A percentile compares a stretch with the other conserved stretches of the same genome.
Conservation (phyloP, 2,797 vertebrate species). For the Ctenopoma multispine region DNA sequence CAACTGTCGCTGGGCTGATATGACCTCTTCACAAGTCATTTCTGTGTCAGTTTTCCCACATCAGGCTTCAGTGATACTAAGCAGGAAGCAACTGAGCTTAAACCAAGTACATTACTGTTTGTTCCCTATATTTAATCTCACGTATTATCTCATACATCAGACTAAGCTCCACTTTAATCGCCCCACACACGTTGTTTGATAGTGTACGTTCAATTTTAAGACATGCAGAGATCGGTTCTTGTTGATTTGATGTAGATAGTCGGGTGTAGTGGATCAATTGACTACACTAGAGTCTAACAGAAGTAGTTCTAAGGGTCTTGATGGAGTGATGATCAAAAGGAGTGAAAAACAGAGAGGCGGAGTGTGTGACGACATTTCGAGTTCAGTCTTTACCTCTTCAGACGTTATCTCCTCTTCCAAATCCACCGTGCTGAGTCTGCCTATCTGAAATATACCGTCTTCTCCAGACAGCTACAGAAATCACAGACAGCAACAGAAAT, state of each 20-base stretch:
- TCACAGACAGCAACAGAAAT: constrained; percentile 64
- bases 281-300: not conserved
- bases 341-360: constrained; percentile 50
- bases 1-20: constrained; percentile 27
- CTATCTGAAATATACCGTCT: constrained; percentile 85
- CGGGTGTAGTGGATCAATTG: not conserved
- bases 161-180: not conserved
- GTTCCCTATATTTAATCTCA: constrained; percentile 3
- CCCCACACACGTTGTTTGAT: not conserved
- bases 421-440: constrained; percentile 94
- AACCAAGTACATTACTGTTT: not conserved
- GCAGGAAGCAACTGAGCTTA: constrained; percentile 2
- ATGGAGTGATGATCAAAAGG: constrained; percentile 35
- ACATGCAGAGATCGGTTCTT: not conserved
- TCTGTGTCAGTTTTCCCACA: constrained; percentile 19
- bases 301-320: not conserved
- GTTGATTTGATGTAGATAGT: not conserved
- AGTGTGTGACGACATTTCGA: not conserved
- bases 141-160: not conserved
- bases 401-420: constrained; percentile 87
- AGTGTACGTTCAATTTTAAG: not conserved
- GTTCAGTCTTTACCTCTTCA: constrained; percentile 83
- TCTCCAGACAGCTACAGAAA: constrained; percentile 79
- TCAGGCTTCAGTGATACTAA: constrained; percentile 1
- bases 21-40: not conserved